phyloP scores from a whole-genome alignment of 2,888 invertebrate species.

The Morpho achilles region DNA sequence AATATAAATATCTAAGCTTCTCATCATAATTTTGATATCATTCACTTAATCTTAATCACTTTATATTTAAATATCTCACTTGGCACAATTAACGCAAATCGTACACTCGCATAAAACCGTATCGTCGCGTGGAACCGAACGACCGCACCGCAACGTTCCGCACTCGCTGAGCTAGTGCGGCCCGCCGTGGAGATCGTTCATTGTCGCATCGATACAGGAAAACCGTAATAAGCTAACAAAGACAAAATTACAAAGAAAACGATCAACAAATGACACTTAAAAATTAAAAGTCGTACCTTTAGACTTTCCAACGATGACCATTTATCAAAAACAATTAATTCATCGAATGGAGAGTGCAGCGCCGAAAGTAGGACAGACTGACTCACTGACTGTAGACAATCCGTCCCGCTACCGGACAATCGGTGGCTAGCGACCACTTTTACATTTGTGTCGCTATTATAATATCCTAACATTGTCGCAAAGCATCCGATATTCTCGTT shows the following conservation, averaged over 20 bases:
- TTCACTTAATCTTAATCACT: conserved; percentile 75
- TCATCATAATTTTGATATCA: conserved; percentile 72
- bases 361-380: conserved; percentile 13
- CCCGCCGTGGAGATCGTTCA: conserved; percentile 23
- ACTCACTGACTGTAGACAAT: conserved; percentile 9
- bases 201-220: conserved; percentile 49
- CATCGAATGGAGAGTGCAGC: conserved; percentile 19
- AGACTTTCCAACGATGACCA: conserved; percentile 70
- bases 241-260: conserved; percentile 75
- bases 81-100: conserved; percentile 76
- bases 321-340: conserved; percentile 50
- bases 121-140: conserved; percentile 29
- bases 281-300: conserved; percentile 73
- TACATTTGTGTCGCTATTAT: conserved; percentile 12
- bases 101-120: conserved; percentile 62
- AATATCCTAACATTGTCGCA: conserved; percentile 47
- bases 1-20: conserved; percentile 73
- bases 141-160: conserved; percentile 50
- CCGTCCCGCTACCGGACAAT: conserved; percentile 16
- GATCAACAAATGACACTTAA: conserved; percentile 76
- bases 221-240: conserved; percentile 75
- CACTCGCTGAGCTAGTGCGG: conserved; percentile 36
- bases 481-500: conserved; percentile 49
- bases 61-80: conserved; percentile 75
- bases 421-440: conserved; percentile 21